phyloP scores from a whole-genome alignment of 2,888 invertebrate species.

The Eugnorisma glareosa region DNA sequence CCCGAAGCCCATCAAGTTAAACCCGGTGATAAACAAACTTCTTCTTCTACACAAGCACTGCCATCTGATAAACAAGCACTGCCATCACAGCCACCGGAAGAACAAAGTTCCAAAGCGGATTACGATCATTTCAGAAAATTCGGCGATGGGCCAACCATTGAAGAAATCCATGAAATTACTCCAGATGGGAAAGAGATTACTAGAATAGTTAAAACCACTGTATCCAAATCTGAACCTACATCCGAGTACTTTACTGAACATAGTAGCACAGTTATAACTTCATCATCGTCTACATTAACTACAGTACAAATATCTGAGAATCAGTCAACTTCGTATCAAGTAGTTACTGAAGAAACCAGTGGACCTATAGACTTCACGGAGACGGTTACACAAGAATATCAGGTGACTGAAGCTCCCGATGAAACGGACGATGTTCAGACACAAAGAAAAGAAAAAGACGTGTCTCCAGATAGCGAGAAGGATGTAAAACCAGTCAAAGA shows the following conservation, averaged over 20 bases:
- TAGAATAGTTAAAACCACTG: conserved; percentile 74
- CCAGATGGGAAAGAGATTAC: conserved; percentile 76
- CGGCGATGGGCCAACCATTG: conserved; percentile 57
- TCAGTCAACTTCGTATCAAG: conserved; percentile 79
- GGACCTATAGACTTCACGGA: conserved; percentile 67
- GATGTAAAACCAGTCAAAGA: conserved; percentile 14
- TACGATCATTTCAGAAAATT: conserved; percentile 34
- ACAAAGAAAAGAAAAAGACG: conserved; percentile 20
- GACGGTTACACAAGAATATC: conserved; percentile 68
- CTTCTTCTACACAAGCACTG: conserved; percentile 3
- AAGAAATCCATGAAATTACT: conserved; percentile 69
- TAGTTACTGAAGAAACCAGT: conserved; percentile 74
- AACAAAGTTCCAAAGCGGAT: conserved; percentile 19
- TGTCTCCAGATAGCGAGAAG: conserved; percentile 32
- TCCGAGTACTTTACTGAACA: conserved; percentile 77
- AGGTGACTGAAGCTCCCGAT: conserved; percentile 73
- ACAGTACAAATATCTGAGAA: conserved; percentile 81
- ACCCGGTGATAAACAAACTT: conserved; percentile 29
- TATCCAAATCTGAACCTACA: conserved; percentile 75
- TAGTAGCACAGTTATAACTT: conserved; percentile 77
- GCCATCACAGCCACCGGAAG: conserved; percentile 9
- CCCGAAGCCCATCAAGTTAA: conserved; percentile 27
- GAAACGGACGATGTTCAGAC: conserved; percentile 68
- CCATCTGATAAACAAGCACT: conserved; percentile 19
- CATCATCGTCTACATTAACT: conserved; percentile 80